Conservation (phyloP, 1,140 invertebrate genomes). For the Stegodyphus dumicola region DNA sequence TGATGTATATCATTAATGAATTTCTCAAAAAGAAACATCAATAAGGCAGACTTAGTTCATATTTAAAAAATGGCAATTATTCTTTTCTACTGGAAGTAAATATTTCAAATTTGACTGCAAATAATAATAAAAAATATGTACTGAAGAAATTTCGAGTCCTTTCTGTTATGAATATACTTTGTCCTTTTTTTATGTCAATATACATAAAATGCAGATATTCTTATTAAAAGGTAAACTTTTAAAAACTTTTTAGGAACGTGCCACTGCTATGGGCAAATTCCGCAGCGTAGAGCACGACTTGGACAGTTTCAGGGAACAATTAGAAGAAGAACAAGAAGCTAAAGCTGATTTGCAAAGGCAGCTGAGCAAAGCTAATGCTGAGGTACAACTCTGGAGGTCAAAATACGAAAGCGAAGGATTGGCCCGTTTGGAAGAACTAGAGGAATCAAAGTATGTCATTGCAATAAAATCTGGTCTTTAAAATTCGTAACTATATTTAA, state of each 20-base stretch:
- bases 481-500: no score
- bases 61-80: no score
- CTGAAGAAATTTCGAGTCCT: not conserved
- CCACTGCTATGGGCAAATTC: conserved; percentile 94
- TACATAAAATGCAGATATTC: not conserved
- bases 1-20: no score
- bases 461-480: no score
- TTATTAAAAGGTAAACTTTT: no score
- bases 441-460: conserved; percentile 84
- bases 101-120: not conserved
- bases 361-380: conserved; percentile 97
- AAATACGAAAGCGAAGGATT: conserved; percentile 98
- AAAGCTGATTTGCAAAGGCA: conserved; percentile 92
- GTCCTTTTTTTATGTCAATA: not conserved
- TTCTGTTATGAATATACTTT: not conserved
- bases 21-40: no score
- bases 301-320: conserved; percentile 95
- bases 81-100: no score
- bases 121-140: not conserved
- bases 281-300: conserved; percentile 97
- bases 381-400: conserved; percentile 93
- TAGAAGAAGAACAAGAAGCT: conserved; percentile 95
- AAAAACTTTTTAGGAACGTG: conserved; percentile 76
- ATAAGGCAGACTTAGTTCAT: no score
- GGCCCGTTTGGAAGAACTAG: conserved; percentile 95